Percentiles rank a stretch among this genome's conserved stretches.
These are phyloP conservation scores for Lanius collurio DNA, from an alignment of 2,113 vertebrate species.

Conservation along the genomic window DNA sequence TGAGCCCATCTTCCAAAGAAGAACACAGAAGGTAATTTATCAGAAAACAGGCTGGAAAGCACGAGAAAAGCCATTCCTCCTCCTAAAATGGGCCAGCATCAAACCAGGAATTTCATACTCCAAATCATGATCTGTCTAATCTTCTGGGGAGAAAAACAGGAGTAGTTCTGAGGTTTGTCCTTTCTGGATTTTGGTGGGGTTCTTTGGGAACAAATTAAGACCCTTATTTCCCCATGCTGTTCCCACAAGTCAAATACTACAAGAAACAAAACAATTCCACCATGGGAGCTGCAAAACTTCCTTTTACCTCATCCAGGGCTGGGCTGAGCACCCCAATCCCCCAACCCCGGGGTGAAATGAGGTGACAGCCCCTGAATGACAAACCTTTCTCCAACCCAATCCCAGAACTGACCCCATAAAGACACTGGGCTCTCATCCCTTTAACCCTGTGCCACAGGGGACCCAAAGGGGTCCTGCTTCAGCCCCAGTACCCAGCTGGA, in stretches of 20 bases:
- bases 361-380: neutral
- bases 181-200: rapidly evolving
- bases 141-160: neutral
- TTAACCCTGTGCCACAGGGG: neutral
- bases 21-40: neutral
- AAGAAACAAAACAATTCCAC: neutral
- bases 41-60: neutral
- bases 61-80: neutral
- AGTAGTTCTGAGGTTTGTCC: neutral
- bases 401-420: neutral
- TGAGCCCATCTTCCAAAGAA: neutral
- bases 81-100: neutral
- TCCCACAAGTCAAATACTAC: neutral
- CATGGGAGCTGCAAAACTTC: neutral
- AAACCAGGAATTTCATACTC: neutral
- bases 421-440: neutral
- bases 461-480: neutral
- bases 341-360: rapidly evolving
- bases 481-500: neutral
- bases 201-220: neutral
- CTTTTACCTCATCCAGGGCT: neutral
- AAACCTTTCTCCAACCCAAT: neutral
- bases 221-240: neutral
- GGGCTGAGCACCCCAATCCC: neutral
- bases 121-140: neutral